These are phyloP conservation scores for Nothobranchius kuhntae DNA, from an alignment of 2,113 vertebrate species.

Conservation along the genomic window DNA sequence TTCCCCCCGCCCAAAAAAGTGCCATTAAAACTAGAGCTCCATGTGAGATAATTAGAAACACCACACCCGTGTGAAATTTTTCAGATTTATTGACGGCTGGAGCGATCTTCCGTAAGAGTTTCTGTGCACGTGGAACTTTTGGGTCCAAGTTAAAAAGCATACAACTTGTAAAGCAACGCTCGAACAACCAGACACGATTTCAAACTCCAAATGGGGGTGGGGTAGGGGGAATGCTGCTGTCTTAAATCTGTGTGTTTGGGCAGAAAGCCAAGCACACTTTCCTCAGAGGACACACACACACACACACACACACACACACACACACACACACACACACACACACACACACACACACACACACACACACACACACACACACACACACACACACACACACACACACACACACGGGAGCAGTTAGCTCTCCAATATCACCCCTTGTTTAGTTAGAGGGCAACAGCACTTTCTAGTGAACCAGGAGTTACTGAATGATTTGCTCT, in stretches of 20 bases:
- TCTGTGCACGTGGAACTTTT: conserved; percentile 3
- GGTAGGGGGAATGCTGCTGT: conserved; percentile 18
- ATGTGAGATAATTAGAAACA: conserved; percentile 3
- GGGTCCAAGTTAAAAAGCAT: background rate
- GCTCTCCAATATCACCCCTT: conserved; percentile 58
- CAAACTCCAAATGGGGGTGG: conserved; percentile 27
- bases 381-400: conserved; percentile 55
- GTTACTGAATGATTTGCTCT: conserved; percentile 30
- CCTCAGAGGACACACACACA: conserved; percentile 64
- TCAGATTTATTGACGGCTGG: background rate
- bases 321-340: conserved; percentile 48
- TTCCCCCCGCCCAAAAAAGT: background rate
- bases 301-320: conserved; percentile 44
- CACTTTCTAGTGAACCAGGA: conserved; percentile 43
- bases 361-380: conserved; percentile 62
- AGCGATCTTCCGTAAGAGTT: background rate
- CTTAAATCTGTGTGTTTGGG: conserved; percentile 74
- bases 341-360: conserved; percentile 69
- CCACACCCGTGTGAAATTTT: background rate
- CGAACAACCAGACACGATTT: conserved; percentile 31
- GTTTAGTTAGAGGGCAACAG: conserved; percentile 60
- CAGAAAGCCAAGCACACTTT: conserved; percentile 68
- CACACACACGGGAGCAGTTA: conserved; percentile 38
- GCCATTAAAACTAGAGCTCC: conserved; percentile 12
- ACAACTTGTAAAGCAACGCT: conserved; percentile 13